Base-by-base conservation (phyloP, 2,797 vertebrate species). In the Cossypha caffra region DNA sequence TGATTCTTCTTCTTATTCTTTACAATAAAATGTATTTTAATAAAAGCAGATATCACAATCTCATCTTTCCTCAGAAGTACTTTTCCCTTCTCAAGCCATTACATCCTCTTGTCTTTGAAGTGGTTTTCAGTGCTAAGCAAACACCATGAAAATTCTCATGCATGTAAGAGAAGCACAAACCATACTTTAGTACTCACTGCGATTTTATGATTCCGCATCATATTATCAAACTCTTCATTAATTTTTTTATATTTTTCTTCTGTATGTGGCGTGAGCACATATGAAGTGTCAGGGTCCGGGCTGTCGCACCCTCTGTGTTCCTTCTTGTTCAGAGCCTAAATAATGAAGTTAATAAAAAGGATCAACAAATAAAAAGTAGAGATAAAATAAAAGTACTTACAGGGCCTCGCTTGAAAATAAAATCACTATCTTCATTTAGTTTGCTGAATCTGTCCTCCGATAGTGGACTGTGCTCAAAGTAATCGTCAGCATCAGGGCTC, bases 191-290 rank as follows among this genome's bases (percentile, higher is more conserved):
- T 98, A 98, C 98, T 98, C 98, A 98, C 98, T 99, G 99, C 99
- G 99, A 99, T 99, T 99, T 99, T 99, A 99, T 99, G 99, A 99
- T 99, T 99, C 99, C 99, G 98, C 99, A 99, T 99, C 99, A 99
- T 99, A 99, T 99, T 99, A 99, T 99, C 99, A 99, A 99, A 99
- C 98, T 99, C 99, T 98, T 99, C 99, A 99, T 99, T 99, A 98
- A 99, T 99, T 99, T 99, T 99, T 99, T 99, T 99, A 99, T 99
- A 99, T 98, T 99, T 99, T 99, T 99, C 99, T 99, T 99, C 99
- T 98, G 99, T 99, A 98, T 99, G 99, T 98, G 99, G 99, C 97
- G 99, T 99, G 98, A 99, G 99, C 98, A 99, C 99, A 99, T 99
- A 99, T 98, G 99, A 99, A 98, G 99, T 98, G 96, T 99, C 99